phyloP scores from a whole-genome alignment of 2,888 invertebrate genomes.

The Chrysolina americana region DNA sequence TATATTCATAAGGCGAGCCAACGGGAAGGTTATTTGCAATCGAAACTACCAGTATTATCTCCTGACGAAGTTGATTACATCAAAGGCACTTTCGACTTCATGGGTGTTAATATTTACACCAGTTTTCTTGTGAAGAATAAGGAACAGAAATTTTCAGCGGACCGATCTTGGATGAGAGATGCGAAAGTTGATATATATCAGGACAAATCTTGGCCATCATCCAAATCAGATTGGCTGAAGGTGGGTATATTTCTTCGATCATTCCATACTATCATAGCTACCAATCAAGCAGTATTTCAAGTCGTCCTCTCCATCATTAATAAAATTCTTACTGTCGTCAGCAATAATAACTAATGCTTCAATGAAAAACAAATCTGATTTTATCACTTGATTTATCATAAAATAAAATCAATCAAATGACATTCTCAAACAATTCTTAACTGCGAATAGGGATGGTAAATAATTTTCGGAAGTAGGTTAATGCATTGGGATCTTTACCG shows the following conservation, averaged over 20 bases:
- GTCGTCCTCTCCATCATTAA: no score
- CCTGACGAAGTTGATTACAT: conserved; percentile 42
- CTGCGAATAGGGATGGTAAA: no score
- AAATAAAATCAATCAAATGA: no score
- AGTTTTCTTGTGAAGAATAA: conserved; percentile 46
- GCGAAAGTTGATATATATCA: conserved; percentile 73
- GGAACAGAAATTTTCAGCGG: conserved; percentile 36
- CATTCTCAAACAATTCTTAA: no score
- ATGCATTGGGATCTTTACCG: no score
- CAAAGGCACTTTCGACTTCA: conserved; percentile 51
- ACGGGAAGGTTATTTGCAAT: conserved; percentile 49
- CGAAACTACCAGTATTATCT: conserved; percentile 48
- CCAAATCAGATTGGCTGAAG: conserved; percentile 50
- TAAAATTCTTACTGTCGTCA: no score
- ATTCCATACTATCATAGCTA: no score
- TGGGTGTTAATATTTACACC: conserved; percentile 51
- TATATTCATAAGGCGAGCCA: conserved; percentile 46
- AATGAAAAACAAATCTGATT: no score
- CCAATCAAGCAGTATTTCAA: no score
- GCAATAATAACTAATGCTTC: no score
- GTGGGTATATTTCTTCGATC: conserved; percentile 17
- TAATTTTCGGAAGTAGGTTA: no score
- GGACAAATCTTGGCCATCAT: conserved; percentile 75
- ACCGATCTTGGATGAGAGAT: conserved; percentile 76
- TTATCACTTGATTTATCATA: no score